Percentiles rank a stretch among this genome's conserved stretches.
phyloP scores from a whole-genome alignment of 2,888 invertebrate genomes.

The Acanthosepion lycidas region DNA sequence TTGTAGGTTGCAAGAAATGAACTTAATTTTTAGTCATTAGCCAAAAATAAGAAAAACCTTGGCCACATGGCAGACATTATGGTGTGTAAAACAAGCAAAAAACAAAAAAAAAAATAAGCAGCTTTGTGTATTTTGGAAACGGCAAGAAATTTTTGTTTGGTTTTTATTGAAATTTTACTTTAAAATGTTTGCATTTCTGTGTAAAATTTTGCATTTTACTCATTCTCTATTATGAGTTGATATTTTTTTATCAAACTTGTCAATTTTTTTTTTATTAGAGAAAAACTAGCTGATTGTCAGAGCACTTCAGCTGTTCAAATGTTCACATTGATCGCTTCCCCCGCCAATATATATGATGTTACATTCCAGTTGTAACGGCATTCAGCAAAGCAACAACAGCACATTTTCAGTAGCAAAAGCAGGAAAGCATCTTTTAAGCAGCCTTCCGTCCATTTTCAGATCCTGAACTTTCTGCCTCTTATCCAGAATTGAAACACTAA shows the following conservation, averaged over 20 bases:
- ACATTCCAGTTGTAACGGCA: neutral
- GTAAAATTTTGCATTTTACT: neutral
- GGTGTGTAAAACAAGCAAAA: no score
- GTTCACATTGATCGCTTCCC: neutral
- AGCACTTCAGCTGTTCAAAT: conserved; percentile 33
- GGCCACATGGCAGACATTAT: neutral
- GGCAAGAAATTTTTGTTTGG: neutral
- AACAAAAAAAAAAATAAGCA: neutral
- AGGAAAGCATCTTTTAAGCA: conserved; percentile 33
- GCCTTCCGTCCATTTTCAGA: conserved; percentile 33
- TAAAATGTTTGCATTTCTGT: neutral
- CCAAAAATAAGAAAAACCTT: neutral
- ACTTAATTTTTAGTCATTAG: neutral
- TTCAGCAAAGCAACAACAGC: neutral
- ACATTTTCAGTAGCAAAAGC: conserved; percentile 15
- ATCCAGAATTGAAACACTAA: conserved; percentile 20
- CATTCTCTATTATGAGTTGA: neutral
- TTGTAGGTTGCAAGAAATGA: neutral
- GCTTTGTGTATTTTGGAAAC: neutral
- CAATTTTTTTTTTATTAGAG: neutral
- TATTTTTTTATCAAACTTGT: neutral
- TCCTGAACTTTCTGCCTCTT: conserved; percentile 33
- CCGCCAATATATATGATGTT: neutral
- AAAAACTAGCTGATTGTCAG: neutral
- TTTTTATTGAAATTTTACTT: neutral